Evolutionary conservation across 2,888 invertebrate genomes (phyloP).

Genomic region (Hermaeophaga mercurialis): DNA sequence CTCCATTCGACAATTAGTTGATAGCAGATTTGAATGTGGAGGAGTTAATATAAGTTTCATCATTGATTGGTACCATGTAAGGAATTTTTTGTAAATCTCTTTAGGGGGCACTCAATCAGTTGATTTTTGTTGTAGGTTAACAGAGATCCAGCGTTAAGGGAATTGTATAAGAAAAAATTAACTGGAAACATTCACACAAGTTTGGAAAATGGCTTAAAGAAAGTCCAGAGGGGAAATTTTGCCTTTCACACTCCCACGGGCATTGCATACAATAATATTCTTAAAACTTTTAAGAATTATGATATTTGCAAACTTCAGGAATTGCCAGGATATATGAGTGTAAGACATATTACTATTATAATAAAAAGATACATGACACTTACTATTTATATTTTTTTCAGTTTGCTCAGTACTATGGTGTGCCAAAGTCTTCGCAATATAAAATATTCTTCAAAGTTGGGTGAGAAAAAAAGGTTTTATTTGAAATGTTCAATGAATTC

Average conservation of each 20-base stretch:
- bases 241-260: constrained; percentile 56
- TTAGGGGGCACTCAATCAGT: neutral
- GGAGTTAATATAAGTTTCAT: constrained; percentile 56
- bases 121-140: constrained; percentile 36
- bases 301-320: constrained; percentile 61
- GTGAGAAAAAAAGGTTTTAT: no score
- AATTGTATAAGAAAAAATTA: constrained; percentile 54
- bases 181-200: constrained; percentile 52
- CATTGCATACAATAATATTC: constrained; percentile 55
- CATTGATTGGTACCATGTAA: constrained; percentile 56
- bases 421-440: constrained; percentile 46
- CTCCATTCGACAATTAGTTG: constrained; percentile 52
- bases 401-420: constrained; percentile 38
- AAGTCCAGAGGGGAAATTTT: constrained; percentile 53
- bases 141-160: constrained; percentile 51
- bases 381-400: constrained; percentile 28
- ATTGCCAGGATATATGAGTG: constrained; percentile 48
- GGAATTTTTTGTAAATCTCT: constrained; percentile 16
- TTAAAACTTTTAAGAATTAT: constrained; percentile 57
- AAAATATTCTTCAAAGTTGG: constrained; percentile 45
- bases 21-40: constrained; percentile 57
- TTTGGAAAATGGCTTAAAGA: constrained; percentile 52
- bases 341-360: constrained; percentile 34
- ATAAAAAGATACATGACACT: no score
- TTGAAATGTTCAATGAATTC: no score